Evolutionary conservation across 1,140 invertebrate genomes (phyloP), one percentile per base, ranked within the genome.

Genomic region (Euura saliciscinereae): DNA sequence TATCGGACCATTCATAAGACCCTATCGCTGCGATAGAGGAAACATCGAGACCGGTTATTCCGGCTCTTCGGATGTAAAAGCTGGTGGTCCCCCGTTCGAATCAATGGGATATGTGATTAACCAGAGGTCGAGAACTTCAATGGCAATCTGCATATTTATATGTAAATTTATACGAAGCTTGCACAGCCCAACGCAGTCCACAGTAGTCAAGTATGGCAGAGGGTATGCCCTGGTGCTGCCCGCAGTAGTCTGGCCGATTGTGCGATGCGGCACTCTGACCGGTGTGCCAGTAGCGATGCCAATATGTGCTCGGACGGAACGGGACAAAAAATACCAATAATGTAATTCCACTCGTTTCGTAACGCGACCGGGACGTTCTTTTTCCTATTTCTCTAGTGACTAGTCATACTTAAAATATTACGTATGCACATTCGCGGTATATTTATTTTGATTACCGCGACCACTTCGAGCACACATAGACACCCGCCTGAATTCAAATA

Each of bases 61-160:
- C 51, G 51, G 51, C 51, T n/a, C 10, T n/a, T 59, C 6, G 51
- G 13, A 59, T 59, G 10, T 8, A 8, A n/a, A 59, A 59, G 13
- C 51, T 4, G 51, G 51, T 8, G 6, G 8, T 59, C 13, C 51
- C 51, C 13, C 51, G 51, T 59, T n/a, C 3, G 5, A 59, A 59
- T 59, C 51, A 59, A 59, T 59, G 51, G 51, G 51, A 59, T 59
- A 59, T n/a, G 8, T n/a, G 51, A 59, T 59, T 59, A 59, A 59
- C 51, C 51, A n/a, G 5, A 59, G 51, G 8, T 59, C 51, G 51
- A 4, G 8, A 3, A 4, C 51, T 59, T 59, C 28, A 28, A 28
- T 28, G 28, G 28, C 28, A 28, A 28, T 28, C 51, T 59, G 51
- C 6, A 59, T 59, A 59, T 59, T 59, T 59, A 6, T n/a, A 59